Evolutionary conservation across 2,797 vertebrate genomes (phyloP).

Genomic region (Taenioides sp.): DNA sequence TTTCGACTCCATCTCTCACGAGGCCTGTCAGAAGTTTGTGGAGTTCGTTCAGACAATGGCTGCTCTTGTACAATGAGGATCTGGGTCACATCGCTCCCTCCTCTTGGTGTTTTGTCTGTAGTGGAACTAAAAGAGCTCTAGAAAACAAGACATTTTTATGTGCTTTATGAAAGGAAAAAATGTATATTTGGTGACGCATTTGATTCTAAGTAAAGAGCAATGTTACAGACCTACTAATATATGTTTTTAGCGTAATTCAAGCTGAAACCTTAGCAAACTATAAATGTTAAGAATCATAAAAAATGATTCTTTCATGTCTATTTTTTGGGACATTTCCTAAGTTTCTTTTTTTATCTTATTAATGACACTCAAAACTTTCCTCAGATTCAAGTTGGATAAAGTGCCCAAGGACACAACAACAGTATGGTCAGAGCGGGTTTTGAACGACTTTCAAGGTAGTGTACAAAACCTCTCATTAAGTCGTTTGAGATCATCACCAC

Average conservation of each 20-base stretch:
- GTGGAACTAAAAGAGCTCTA: not conserved
- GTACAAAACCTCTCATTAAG: no score
- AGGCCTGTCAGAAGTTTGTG: slow-evolving; percentile 12
- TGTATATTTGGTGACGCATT: not conserved
- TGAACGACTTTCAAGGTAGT: no score
- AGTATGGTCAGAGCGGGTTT: no score
- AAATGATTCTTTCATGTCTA: no score
- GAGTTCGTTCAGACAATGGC: slow-evolving; percentile 26
- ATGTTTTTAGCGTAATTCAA: not conserved
- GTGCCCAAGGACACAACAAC: not conserved
- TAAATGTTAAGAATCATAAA: not conserved
- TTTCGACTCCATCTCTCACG: slow-evolving; percentile 27
- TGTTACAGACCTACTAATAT: no score
- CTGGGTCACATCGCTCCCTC: slow-evolving; percentile 17
- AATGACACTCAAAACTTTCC: no score
- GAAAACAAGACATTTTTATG: not conserved
- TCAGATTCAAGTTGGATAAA: no score
- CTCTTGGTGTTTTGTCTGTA: not conserved
- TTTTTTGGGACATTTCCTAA: no score
- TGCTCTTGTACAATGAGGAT: slow-evolving; percentile 24
- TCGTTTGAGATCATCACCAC: no score
- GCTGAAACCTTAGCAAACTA: not conserved
- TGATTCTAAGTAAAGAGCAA: not conserved
- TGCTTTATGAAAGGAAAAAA: not conserved
- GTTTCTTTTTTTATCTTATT: no score